Base-by-base conservation (phyloP, 2,797 vertebrate species). In the Danio tinwini region DNA sequence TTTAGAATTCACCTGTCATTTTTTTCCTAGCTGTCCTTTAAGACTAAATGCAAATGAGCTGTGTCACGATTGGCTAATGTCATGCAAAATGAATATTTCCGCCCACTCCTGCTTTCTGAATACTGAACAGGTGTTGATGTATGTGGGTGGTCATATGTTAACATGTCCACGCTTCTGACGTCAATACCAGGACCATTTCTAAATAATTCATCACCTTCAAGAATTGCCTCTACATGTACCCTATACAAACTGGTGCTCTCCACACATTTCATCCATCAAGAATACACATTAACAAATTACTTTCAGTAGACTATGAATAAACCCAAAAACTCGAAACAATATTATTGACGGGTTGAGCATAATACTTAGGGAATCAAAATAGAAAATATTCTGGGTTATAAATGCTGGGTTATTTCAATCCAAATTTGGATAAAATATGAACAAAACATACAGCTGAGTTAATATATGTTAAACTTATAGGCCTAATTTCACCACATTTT, bases 391-490 rank as follows among this genome's bases (percentile, higher is more conserved):
- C 29, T 29, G 29, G 29, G 29, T 29, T 29, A 29, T 3, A 29
- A 1, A 29, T 29, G 29, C 1, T 29, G 29, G 29, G 1, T 29
- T 29, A 29, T 29, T 29, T 29, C 29, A 29, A 29, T 29, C 29
- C 29, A 29, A 29, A 29, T 29, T 29, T 29, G 29, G 3, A 29
- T 29, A 29, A 29, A 29, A 29, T 29, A 29, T 29, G 29, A 29
- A 29, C 45, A 47, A 87, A 72, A 73, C 17, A 7, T 83, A 87
- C 19, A 84, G 2, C 29, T 29, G 29, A 29, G 29, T 29, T 29
- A 1, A 29, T 29, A 29, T 29, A 29, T 29, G 29, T 29, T 29
- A 29, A 29, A 29, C 29, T 29, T 29, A 3, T 29, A 29, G 3
- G n/a, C n/a, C 29, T 3, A 29, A 29, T 1, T 29, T 29, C 29